A percentile compares a stretch with the other conserved stretches of the same genome.
These are phyloP conservation scores for Ommatoiulus sabulosus DNA, from an alignment of 2,888 invertebrate species.

Conservation along the genomic window DNA sequence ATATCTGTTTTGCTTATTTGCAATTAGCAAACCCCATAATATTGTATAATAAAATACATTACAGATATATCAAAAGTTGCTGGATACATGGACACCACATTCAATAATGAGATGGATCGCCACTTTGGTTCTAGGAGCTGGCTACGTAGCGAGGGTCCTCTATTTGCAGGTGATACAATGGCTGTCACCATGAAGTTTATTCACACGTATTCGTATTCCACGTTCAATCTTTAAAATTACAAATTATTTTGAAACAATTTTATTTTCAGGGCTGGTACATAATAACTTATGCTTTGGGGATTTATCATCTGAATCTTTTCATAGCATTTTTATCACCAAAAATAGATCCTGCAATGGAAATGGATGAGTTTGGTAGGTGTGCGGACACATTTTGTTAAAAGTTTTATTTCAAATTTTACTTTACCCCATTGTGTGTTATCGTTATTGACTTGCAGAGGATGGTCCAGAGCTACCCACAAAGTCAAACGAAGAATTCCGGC, in stretches of 20 bases:
- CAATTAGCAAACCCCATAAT: not conserved
- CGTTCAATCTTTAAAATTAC: not conserved
- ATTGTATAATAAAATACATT: too few species aligned
- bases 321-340: slow-evolving; percentile 99
- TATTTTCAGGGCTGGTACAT: slow-evolving; percentile 97
- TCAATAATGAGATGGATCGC: slow-evolving; percentile 83
- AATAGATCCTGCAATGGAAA: slow-evolving; percentile 92
- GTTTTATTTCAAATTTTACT: too few species aligned
- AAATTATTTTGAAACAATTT: slow-evolving; percentile 29
- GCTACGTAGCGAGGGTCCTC: slow-evolving; percentile 85
- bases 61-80: slow-evolving; percentile 83
- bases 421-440: slow-evolving; percentile 50
- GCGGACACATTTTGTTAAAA: too few species aligned
- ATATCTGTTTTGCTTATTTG: not conserved
- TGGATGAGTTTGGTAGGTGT: slow-evolving; percentile 84
- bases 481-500: slow-evolving; percentile 97
- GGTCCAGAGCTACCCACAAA: slow-evolving; percentile 96
- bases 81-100: slow-evolving; percentile 90
- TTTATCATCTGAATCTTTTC: slow-evolving; percentile 98
- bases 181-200: too few species aligned
- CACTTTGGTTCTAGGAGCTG: slow-evolving; percentile 76
- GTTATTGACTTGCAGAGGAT: slow-evolving; percentile 72
- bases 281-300: slow-evolving; percentile 98
- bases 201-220: not conserved
- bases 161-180: slow-evolving; percentile 76